phyloP scores from a whole-genome alignment of 2,797 vertebrate genomes.

The Channa striata region DNA sequence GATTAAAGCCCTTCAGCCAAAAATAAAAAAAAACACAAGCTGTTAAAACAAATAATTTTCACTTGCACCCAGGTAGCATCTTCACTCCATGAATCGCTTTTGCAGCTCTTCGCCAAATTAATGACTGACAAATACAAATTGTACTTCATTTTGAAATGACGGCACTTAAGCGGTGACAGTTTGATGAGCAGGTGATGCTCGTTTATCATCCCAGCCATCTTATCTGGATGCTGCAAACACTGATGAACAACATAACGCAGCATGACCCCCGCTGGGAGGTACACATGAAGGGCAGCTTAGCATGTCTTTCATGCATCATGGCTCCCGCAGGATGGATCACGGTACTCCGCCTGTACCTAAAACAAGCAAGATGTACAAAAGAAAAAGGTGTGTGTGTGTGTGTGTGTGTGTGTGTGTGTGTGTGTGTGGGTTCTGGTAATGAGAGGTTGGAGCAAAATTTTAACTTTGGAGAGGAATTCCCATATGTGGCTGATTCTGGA shows the following conservation, averaged over 20 bases:
- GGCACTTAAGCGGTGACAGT: conserved; percentile 32
- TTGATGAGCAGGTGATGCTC: conserved; percentile 53
- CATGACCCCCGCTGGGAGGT: conserved; percentile 72
- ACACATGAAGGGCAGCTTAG: conserved; percentile 78
- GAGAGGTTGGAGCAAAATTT: conserved; percentile 59
- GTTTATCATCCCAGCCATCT: conserved; percentile 39
- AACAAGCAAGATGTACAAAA: conserved; percentile 62
- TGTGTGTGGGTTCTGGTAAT: conserved; percentile 47
- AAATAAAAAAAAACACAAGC: conserved; percentile 38
- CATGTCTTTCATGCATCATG: conserved; percentile 75
- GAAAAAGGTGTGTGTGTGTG: conserved; percentile 20
- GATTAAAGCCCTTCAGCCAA: conserved; percentile 39
- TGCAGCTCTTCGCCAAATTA: conserved; percentile 43
- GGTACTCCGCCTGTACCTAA: conserved; percentile 59
- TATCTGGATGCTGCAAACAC: conserved; percentile 35
- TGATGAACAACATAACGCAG: conserved; percentile 47
- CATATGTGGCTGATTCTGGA: conserved; percentile 55
- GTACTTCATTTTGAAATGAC: conserved; percentile 28
- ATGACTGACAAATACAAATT: conserved; percentile 59
- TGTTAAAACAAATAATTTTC: conserved; percentile 4
- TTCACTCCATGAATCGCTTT: conserved; percentile 17
- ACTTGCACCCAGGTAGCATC: conserved; percentile 8
- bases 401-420: conserved; percentile 13
- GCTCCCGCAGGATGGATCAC: conserved; percentile 67
- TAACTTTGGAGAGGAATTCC: conserved; percentile 55